Evolutionary conservation across 2,888 invertebrate species (phyloP).

Genomic region (Platypus cylindrus): DNA sequence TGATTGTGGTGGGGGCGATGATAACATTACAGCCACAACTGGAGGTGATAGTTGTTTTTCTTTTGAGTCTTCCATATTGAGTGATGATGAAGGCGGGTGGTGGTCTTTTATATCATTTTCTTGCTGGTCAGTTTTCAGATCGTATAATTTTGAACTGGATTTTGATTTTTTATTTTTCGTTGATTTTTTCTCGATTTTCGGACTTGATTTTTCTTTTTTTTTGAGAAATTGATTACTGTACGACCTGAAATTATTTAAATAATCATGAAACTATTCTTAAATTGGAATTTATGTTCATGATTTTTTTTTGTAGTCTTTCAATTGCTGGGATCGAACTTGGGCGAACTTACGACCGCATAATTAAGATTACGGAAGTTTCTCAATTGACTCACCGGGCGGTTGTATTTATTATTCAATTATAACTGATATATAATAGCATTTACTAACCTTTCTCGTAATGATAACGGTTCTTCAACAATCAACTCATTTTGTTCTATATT

Average conservation of each 20-base stretch:
- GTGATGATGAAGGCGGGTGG: conserved; percentile 11
- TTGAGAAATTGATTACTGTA: conserved; percentile 36
- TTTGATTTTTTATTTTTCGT: conserved; percentile 47
- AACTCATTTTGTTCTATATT: conserved; percentile 32
- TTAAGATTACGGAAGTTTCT: neutral
- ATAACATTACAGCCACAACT: no score
- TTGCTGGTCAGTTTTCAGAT: conserved; percentile 41
- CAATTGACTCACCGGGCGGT: neutral
- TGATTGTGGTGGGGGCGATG: conserved; percentile 10
- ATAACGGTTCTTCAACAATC: conserved; percentile 26
- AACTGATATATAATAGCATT: neutral
- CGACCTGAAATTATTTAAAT: conserved; percentile 26
- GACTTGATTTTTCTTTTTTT: conserved; percentile 37
- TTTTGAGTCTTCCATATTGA: conserved; percentile 13
- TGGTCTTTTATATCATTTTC: conserved; percentile 20
- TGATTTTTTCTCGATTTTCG: conserved; percentile 43
- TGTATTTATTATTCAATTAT: neutral
- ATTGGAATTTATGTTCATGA: no score
- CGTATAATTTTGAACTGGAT: conserved; percentile 43
- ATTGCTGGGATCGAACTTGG: no score
- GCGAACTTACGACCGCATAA: neutral
- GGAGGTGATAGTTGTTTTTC: no score
- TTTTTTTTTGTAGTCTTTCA: no score
- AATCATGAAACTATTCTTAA: no score
- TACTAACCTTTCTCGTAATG: conserved; percentile 25